These are phyloP conservation scores for Sycophila sp. DNA, from an alignment of 1,140 invertebrate species.

Conservation along the genomic window DNA sequence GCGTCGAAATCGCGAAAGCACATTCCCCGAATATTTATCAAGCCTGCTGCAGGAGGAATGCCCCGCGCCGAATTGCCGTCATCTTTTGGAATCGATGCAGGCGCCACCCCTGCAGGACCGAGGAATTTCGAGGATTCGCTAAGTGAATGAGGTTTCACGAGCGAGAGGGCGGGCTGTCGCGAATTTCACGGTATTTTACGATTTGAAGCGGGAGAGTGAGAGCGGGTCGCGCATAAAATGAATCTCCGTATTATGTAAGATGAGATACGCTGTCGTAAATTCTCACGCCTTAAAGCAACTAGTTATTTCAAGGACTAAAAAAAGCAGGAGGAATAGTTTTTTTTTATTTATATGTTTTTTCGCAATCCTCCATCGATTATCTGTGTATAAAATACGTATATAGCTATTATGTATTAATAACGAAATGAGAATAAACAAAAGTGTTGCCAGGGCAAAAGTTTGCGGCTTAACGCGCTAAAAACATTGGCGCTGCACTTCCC, in stretches of 20 bases:
- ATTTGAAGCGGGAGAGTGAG: no score
- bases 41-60: not conserved
- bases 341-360: no score
- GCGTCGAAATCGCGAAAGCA: not conserved
- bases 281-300: not conserved
- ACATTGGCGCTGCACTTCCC: no score
- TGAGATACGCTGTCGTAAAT: not conserved
- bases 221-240: not conserved
- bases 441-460: no score
- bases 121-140: not conserved
- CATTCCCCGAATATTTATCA: not conserved
- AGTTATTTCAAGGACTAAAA: conserved; percentile 13
- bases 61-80: not conserved
- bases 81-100: not conserved
- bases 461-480: no score
- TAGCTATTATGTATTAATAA: no score
- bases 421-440: no score
- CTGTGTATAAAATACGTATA: no score
- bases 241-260: not conserved
- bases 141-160: conserved; percentile 1
- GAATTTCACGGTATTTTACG: conserved; percentile 8
- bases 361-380: no score
- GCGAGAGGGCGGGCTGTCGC: not conserved
- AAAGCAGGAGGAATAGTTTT: no score
- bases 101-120: no score